Conservation (phyloP, 2,113 vertebrate genomes). For the Pristiophorus japonicus region DNA sequence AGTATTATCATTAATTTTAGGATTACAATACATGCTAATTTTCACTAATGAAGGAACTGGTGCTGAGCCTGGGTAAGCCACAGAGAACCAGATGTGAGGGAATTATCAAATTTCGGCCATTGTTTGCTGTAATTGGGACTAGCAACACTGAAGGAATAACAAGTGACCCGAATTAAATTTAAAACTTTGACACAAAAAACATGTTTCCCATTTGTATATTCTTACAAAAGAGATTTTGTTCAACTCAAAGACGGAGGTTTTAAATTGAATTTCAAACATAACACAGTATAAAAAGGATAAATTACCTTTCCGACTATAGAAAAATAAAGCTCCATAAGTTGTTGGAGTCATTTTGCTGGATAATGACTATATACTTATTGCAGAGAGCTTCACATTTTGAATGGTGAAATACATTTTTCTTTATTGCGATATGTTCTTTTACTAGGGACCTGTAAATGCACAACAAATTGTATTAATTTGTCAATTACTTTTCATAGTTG, state of each 20-base stretch:
- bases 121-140: not conserved
- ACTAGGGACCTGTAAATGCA: not conserved
- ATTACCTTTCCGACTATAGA: not conserved
- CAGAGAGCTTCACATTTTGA: not conserved
- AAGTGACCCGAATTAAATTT: not conserved
- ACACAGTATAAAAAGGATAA: not conserved
- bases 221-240: not conserved
- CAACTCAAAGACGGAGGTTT: not conserved
- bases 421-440: not conserved
- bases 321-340: not conserved
- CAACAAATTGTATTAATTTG: not conserved
- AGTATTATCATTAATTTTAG: constrained; percentile 6
- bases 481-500: not conserved
- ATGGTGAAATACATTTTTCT: not conserved
- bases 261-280: not conserved
- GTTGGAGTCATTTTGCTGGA: not conserved
- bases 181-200: not conserved
- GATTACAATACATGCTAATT: constrained; percentile 13
- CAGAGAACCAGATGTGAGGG: constrained; percentile 3
- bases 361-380: not conserved
- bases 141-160: not conserved
- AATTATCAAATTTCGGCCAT: constrained; percentile 16
- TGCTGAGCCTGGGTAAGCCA: no score
- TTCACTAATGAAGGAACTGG: constrained; percentile 21
- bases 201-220: not conserved